Evolutionary conservation across 1,140 invertebrate genomes (phyloP), one percentile per base, ranked within the genome.

Genomic region (Manduca sexta): DNA sequence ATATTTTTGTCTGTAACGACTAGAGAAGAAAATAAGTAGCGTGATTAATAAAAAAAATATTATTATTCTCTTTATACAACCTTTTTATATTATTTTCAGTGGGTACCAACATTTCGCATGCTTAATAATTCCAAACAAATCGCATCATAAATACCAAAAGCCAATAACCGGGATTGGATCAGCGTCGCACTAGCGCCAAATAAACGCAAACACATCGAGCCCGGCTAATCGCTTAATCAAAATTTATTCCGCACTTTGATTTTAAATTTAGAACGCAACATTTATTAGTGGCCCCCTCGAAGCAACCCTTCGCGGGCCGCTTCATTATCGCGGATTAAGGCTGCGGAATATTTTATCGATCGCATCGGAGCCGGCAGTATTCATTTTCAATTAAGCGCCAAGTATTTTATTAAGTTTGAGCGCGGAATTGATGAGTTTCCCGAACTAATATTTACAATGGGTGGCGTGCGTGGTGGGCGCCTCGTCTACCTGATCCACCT

Each of bases 301-400:
- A 61, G 59, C 72, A 80, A 83, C 76, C 82, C 78, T 83, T 78
- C 77, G 71, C 63, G 69, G 70, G 64, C 58, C 50, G 62, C 65
- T 85, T 85, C 79, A 85, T 85, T 83, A 85, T 83, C 82, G 74
- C 69, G 82, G 82, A 85, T 85, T 85, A 85, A 79, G 67, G 67
- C 77, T 77, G 79, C 60, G 82, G 82, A 79, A 82, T 85, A 85
- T 82, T 78, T 74, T 78, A 85, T 82, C 79, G 79, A 85, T 84
- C 79, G 69, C 61, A 73, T 75, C 70, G 64, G 64, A 58, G 68
- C 63, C 60, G 55, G 71, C 74, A 79, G 78, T 85, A 85, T 82
- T 85, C 82, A 81, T 85, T 85, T 85, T 85, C 82, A 85, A 85
- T 85, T 85, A 85, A 81, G 82, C 76, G 67, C 72, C 73, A 85